Evolutionary conservation across 2,888 invertebrate genomes (phyloP), one percentile per base, ranked within the genome.

Genomic region (Papilio protenor): DNA sequence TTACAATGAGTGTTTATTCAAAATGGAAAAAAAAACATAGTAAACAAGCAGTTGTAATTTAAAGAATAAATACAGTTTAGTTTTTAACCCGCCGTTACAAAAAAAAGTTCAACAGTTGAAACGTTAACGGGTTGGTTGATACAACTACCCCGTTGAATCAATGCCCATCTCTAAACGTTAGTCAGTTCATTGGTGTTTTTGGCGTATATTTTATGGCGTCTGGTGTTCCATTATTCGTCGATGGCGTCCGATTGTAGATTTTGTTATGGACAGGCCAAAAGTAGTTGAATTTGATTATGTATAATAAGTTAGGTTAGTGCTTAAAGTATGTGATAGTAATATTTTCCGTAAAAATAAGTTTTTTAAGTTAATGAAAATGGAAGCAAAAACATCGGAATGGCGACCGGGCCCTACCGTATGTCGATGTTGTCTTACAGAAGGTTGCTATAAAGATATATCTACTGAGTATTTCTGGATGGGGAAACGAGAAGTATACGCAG

Each of bases 381-480:
- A 88, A 80, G 82, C 86, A 27, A 94, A 91, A 88, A 86, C 87
- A 80, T 85, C 89, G 59, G 92, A 93, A 80, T 94, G 94, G 94
- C 87, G 91, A 83, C 92, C 94, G 83, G 93, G 93, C 59, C 92
- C 92, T 1, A 90, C 91, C 21, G 94, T 94, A 75, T 94, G 94
- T 82, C 91, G 94, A 6, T 94, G 94, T 88, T 94, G 94, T 83
- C 85, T 94, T 3, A 81, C 91, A 0, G 94, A 94, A 80, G 94
- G 94, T 2, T 94, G 94, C 79, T 94, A 94, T 81, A 94, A 94
- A 83, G 94, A 94, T 82, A 94, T 94, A 86, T 93, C 94, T 55
- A 94, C 94, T 18, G 94, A 94, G 88, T 94, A 94, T 87, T 94
- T 94, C 81, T 94, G 94, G 94, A 94, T 94, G 94, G 94, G 94